Base-by-base conservation (phyloP, 2,888 invertebrate genomes). In the Hemithea aestivaria region DNA sequence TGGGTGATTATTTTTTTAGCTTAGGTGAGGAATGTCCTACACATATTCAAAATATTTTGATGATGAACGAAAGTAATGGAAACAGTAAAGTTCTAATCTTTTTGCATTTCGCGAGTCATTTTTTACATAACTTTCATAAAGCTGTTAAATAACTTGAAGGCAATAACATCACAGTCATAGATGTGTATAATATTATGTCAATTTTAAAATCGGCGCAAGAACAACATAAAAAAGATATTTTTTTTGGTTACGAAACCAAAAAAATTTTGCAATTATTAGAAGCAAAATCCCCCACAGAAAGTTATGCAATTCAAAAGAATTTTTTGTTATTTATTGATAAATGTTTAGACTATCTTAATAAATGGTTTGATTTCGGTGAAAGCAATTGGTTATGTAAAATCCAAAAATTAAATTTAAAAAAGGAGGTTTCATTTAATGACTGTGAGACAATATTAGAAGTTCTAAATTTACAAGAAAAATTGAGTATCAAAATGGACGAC, bases 1-100 rank as follows among this genome's bases (percentile, higher is more conserved):
- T 53, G 6, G 8, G 46, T 10, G 30, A 45, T 9, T 56, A 54
- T 35, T 54, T 54, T 58, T 8, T 45, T 24, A 51, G 47, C 49
- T 39, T 53, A 20, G 22, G 7, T 7, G 48, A 45, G 10, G 45
- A 41, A 10, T 54, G 56, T 32, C 50, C 53, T 27, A 42, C 40
- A 26, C 7, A 43, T 35, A 35, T 51, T 7, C 34, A 52, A 51
- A 40, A 53, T 35, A 7, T 55, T 27, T 42, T 57, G 6, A 35
- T 40, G 32, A 9, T 54, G 12, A 38, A 39, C 41, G 25, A 44
- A 7, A 22, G 2, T 22, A 22, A 20, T 16, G 33, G 30, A 10
- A 10, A 27, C 1, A 24, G 21, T 30, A 30, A 39, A 22, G 35
- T 49, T 40, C 29, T 42, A 32, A 41, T 40, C 37, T 52, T 26